phyloP scores from a whole-genome alignment of 2,797 vertebrate genomes.

The Ptychadena robeensis region DNA sequence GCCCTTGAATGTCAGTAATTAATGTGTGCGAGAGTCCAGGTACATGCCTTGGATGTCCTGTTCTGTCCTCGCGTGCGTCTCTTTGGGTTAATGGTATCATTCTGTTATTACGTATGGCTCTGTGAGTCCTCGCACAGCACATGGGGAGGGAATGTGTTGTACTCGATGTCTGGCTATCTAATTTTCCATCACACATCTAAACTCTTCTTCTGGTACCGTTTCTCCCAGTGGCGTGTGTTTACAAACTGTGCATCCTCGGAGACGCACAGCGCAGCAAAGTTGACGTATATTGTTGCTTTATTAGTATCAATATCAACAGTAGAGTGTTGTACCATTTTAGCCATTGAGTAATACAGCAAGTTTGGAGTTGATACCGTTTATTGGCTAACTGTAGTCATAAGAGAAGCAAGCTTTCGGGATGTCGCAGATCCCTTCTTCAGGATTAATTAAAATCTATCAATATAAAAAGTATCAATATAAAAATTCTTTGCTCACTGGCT shows the following conservation, averaged over 20 bases:
- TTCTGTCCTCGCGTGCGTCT: slow-evolving; percentile 10
- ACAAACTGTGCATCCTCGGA: slow-evolving; percentile 15
- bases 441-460: too few relatives aligned
- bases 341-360: too few relatives aligned
- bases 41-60: not conserved
- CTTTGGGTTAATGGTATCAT: slow-evolving; percentile 6
- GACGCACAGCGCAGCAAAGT: slow-evolving; percentile 3
- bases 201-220: slow-evolving; percentile 17
- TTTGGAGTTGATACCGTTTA: too few relatives aligned
- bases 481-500: too few relatives aligned
- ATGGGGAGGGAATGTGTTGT: slow-evolving; percentile 45
- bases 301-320: not conserved
- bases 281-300: not conserved
- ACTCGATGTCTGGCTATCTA: not conserved
- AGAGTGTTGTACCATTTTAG: too few relatives aligned
- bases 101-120: not conserved
- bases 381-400: too few relatives aligned
- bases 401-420: too few relatives aligned
- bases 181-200: slow-evolving; percentile 40
- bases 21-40: not conserved
- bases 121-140: not conserved
- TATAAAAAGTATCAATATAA: too few relatives aligned
- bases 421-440: too few relatives aligned
- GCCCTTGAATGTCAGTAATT: not conserved
- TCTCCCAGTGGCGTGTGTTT: slow-evolving; percentile 22